These are phyloP conservation scores for Agrypnia vestita DNA, from an alignment of 1,140 invertebrate genomes.

Conservation along the genomic window DNA sequence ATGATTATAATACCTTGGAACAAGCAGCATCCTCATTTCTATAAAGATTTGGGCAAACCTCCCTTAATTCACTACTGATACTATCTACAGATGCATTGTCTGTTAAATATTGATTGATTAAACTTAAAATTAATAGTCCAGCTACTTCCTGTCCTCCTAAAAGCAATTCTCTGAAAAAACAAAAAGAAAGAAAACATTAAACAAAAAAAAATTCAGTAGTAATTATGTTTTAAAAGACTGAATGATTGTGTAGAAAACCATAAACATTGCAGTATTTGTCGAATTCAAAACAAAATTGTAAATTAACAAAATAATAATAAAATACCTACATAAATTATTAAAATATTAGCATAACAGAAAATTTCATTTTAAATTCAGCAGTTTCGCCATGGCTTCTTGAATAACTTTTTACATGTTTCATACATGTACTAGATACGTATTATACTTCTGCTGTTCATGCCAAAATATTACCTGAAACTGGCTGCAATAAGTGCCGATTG, in stretches of 20 bases:
- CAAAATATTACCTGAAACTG: conserved; percentile 70
- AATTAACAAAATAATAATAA: too few relatives aligned
- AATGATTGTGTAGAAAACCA: too few relatives aligned
- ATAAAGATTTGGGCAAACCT: conserved; percentile 95
- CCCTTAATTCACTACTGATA: conserved; percentile 89
- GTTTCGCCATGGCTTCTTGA: too few relatives aligned
- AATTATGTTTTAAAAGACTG: too few relatives aligned
- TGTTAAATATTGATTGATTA: conserved; percentile 91
- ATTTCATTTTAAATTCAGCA: too few relatives aligned
- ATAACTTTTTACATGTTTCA: too few relatives aligned
- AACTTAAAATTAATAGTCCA: conserved; percentile 80
- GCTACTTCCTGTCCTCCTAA: conserved; percentile 89
- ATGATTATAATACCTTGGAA: conserved; percentile 82
- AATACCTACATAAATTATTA: too few relatives aligned
- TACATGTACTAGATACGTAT: too few relatives aligned
- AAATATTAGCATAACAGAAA: too few relatives aligned
- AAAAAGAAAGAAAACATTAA: conserved; percentile 15
- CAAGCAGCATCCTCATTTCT: conserved; percentile 96
- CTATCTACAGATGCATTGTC: conserved; percentile 96
- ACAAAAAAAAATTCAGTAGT: neutral
- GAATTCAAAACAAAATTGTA: too few relatives aligned
- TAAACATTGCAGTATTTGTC: too few relatives aligned
- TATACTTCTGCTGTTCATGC: too few relatives aligned
- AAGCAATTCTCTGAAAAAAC: conserved; percentile 81
- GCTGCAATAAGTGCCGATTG: conserved; percentile 75